Base-by-base conservation (phyloP, 2,888 invertebrate genomes). In the Tholera decimalis region DNA sequence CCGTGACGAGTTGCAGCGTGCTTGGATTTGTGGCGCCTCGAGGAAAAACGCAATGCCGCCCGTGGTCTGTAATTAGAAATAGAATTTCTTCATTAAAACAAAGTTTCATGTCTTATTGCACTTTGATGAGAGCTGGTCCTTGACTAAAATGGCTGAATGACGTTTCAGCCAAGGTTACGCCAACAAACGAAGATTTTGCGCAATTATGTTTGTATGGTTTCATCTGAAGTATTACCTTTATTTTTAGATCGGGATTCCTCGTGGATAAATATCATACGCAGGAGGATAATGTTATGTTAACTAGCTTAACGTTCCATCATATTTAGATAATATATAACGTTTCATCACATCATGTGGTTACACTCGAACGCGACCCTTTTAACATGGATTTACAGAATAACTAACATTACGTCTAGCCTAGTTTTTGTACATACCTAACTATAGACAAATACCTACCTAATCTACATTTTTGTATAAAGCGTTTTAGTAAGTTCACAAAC, bases 111-210 rank as follows among this genome's bases (percentile, higher is more conserved):
- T n/a, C n/a, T n/a, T n/a, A 0, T 5, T 15, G 13, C 3, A 1
- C 35, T 5, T 35, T 15, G 15, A 3, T 35, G 35, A 5, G 15
- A 35, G 15, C 15, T 35, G 15, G 13, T 3, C 35, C 35, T 15
- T 33, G 15, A 37, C 24, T 9, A 51, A 9, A 30, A 20, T 13
- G 11, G 43, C 49, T 41, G 8, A 53, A 22, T 41, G 9, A 26
- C 4, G 35, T 62, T 54, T 49, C 33, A 8, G 30, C 49, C 24
- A 49, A 54, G 37, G 30, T 50, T 26, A 15, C 26, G 18, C 33
- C 15, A 56, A 20, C 46, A 6, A 6, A 33, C 5, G 9, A 41
- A 15, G 9, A 30, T 51, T 49, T 28, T 3, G 7, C 20, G 22
- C 33, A 9, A 46, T 30, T 3, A 44, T 56, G 22, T 41, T 39